Evolutionary conservation across 2,113 vertebrate species (phyloP).

Genomic region (Trematomus loennbergii): DNA sequence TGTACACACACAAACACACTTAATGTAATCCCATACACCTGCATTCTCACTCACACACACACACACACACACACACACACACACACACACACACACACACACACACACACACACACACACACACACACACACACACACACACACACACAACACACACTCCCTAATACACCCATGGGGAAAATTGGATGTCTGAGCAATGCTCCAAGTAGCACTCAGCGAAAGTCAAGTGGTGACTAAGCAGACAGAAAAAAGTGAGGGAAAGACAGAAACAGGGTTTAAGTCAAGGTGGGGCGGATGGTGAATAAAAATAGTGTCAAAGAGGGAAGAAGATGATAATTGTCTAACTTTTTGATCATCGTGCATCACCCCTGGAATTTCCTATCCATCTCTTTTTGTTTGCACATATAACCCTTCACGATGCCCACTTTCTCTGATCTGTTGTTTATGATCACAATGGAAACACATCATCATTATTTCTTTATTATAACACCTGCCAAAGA

Average conservation of each 20-base stretch:
- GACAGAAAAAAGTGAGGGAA: slow-evolving; percentile 9
- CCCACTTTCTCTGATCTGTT: neutral
- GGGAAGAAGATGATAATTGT: neutral
- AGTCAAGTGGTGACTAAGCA: slow-evolving; percentile 64
- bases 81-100: slow-evolving; percentile 17
- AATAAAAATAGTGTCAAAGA: slow-evolving; percentile 6
- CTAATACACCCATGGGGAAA: neutral
- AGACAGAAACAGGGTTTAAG: slow-evolving; percentile 9
- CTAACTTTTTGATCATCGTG: neutral
- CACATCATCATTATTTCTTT: neutral
- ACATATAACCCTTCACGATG: neutral
- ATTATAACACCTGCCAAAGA: neutral
- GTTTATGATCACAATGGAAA: slow-evolving; percentile 16
- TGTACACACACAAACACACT: slow-evolving; percentile 48
- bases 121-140: slow-evolving; percentile 9
- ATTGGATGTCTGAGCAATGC: slow-evolving; percentile 26
- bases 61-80: slow-evolving; percentile 19
- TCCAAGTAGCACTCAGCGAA: slow-evolving; percentile 38
- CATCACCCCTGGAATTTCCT: slow-evolving; percentile 2
- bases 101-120: slow-evolving; percentile 37
- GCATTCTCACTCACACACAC: slow-evolving; percentile 18
- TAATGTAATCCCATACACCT: slow-evolving; percentile 35
- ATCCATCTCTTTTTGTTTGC: neutral
- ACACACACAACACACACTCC: slow-evolving; percentile 20
- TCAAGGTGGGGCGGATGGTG: neutral